phyloP scores from a whole-genome alignment of 2,888 invertebrate genomes.

The Kuschelorhynchus macadamiae region DNA sequence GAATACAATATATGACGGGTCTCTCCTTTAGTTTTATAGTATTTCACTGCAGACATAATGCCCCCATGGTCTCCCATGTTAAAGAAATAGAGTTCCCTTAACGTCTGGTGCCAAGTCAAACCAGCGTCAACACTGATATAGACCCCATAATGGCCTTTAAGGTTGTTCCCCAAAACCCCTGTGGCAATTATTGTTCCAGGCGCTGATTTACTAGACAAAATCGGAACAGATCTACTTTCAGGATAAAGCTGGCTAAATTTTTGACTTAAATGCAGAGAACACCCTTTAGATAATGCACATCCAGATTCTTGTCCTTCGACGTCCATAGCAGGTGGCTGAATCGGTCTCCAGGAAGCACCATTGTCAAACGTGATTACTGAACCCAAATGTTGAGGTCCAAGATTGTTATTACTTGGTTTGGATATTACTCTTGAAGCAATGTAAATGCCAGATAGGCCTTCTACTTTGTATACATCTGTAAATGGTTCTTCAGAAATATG shows the following conservation, averaged over 20 bases:
- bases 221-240: slow-evolving; percentile 82
- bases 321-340: slow-evolving; percentile 80
- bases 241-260: slow-evolving; percentile 88
- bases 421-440: slow-evolving; percentile 85
- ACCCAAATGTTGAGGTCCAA: slow-evolving; percentile 82
- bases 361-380: slow-evolving; percentile 90
- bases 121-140: slow-evolving; percentile 88
- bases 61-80: slow-evolving; percentile 95
- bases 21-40: slow-evolving; percentile 82
- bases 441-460: slow-evolving; percentile 89
- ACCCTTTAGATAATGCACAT: slow-evolving; percentile 77
- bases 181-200: slow-evolving; percentile 91
- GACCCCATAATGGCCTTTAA: slow-evolving; percentile 86
- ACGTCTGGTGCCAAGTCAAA: slow-evolving; percentile 80
- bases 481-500: slow-evolving; percentile 78
- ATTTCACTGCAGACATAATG: slow-evolving; percentile 86
- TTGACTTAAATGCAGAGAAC: slow-evolving; percentile 90
- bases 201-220: slow-evolving; percentile 89
- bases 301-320: slow-evolving; percentile 77
- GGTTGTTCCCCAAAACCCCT: slow-evolving; percentile 82
- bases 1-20: slow-evolving; percentile 88
- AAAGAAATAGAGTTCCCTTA: slow-evolving; percentile 87
- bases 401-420: slow-evolving; percentile 69
- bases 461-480: slow-evolving; percentile 89
- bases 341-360: slow-evolving; percentile 85